Evolutionary conservation across 2,113 vertebrate species (phyloP).

Genomic region (Lepisosteus osseus): DNA sequence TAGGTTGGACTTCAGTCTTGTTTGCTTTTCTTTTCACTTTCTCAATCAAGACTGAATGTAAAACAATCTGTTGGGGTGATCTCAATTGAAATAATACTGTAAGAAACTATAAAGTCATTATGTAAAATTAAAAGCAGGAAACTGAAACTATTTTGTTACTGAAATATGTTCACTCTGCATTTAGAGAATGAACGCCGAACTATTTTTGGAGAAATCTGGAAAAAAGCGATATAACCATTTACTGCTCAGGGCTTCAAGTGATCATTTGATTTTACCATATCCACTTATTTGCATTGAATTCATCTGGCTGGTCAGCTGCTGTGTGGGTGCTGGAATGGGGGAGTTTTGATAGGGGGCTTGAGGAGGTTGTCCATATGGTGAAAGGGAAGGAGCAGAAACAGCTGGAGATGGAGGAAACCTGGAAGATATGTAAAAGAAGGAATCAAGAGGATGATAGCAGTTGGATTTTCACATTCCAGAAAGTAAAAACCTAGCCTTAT

Average conservation of each 20-base stretch:
- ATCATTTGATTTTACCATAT: slow-evolving; percentile 66
- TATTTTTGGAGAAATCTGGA: not conserved
- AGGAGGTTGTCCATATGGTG: slow-evolving; percentile 54
- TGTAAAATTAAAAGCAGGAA: too few species aligned
- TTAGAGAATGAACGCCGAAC: not conserved
- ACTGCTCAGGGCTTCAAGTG: not conserved
- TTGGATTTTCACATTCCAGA: too few species aligned
- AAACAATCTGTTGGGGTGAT: too few species aligned
- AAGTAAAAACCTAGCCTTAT: not conserved
- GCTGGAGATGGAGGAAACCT: slow-evolving; percentile 52
- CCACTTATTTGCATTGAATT: slow-evolving; percentile 77
- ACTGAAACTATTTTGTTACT: too few species aligned
- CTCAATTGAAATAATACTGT: too few species aligned
- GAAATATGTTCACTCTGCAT: too few species aligned
- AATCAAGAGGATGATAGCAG: too few species aligned
- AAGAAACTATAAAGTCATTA: too few species aligned
- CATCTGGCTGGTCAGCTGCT: slow-evolving; percentile 80
- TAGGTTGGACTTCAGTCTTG: too few species aligned
- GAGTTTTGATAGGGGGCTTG: slow-evolving; percentile 60
- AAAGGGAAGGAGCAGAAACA: slow-evolving; percentile 23
- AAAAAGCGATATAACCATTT: not conserved
- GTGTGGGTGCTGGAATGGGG: slow-evolving; percentile 52
- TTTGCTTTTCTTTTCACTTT: too few species aligned
- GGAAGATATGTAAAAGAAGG: not conserved
- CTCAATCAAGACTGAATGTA: too few species aligned